Evolutionary conservation across 2,797 vertebrate species (phyloP).

Genomic region (Lithobates sylvaticus): DNA sequence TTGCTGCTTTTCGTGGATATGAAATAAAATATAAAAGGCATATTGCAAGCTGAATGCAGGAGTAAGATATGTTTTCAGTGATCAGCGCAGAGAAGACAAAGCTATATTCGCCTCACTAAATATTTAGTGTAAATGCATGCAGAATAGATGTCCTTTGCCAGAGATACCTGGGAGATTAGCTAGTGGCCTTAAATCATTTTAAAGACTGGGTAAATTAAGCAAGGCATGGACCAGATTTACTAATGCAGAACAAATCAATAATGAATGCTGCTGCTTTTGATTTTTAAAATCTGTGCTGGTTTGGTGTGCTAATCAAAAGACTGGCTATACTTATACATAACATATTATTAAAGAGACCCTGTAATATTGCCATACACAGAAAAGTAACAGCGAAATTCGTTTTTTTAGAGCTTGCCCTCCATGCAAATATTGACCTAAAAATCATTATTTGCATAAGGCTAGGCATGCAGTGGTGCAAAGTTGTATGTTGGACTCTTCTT

Average conservation of each 20-base stretch:
- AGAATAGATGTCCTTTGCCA: slow-evolving; percentile 12
- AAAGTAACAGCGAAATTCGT: not conserved
- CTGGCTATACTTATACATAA: not conserved
- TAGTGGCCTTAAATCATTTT: slow-evolving; percentile 43
- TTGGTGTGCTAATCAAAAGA: slow-evolving; percentile 20
- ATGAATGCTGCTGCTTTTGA: slow-evolving; percentile 27
- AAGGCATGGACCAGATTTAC: slow-evolving; percentile 27
- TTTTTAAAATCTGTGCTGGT: slow-evolving; percentile 30
- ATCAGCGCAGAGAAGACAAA: not conserved
- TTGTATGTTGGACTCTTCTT: no score
- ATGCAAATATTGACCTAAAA: no score
- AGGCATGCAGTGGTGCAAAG: no score
- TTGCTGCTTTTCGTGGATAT: no score
- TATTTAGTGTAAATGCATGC: slow-evolving; percentile 3
- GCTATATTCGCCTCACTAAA: not conserved
- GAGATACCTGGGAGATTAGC: slow-evolving; percentile 16
- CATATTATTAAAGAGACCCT: slow-evolving; percentile 8
- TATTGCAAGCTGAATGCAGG: no score
- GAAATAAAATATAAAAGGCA: no score
- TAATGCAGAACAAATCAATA: slow-evolving; percentile 34
- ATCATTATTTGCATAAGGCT: no score
- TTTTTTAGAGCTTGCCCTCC: no score
- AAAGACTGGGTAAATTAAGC: slow-evolving; percentile 31
- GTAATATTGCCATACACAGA: not conserved
- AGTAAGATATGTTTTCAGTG: not conserved